phyloP scores from a whole-genome alignment of 2,888 invertebrate species.

The Brachypterus glaber region DNA sequence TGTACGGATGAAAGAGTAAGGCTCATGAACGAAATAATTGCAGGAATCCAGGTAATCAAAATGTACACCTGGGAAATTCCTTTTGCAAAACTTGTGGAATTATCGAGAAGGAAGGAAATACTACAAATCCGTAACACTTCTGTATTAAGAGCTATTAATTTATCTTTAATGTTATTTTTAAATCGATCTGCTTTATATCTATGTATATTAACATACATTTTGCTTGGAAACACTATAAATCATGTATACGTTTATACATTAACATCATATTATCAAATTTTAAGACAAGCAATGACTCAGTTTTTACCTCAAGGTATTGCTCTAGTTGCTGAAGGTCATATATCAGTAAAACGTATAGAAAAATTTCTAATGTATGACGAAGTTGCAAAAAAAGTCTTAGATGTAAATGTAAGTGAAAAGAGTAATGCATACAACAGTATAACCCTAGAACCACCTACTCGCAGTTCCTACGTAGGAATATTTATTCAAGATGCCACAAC shows the following conservation, averaged over 20 bases:
- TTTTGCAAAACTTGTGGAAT: slow-evolving; percentile 65
- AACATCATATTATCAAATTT: slow-evolving; percentile 63
- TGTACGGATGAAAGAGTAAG: slow-evolving; percentile 77
- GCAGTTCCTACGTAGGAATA: slow-evolving; percentile 41
- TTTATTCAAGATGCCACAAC: slow-evolving; percentile 52
- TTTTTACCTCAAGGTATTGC: slow-evolving; percentile 52
- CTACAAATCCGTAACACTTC: slow-evolving; percentile 52
- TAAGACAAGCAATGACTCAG: slow-evolving; percentile 56
- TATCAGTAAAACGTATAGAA: slow-evolving; percentile 41
- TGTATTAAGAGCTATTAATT: slow-evolving; percentile 53
- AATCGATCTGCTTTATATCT: slow-evolving; percentile 76
- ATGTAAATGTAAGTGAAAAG: slow-evolving; percentile 1
- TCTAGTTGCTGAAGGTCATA: slow-evolving; percentile 57
- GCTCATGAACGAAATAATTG: slow-evolving; percentile 82
- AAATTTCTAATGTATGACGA: slow-evolving; percentile 46
- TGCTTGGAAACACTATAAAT: slow-evolving; percentile 48
- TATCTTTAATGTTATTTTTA: slow-evolving; percentile 61
- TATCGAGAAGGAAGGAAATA: slow-evolving; percentile 62
- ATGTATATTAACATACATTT: slow-evolving; percentile 64
- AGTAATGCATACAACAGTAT: not conserved
- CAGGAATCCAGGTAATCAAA: slow-evolving; percentile 85
- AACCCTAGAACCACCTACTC: not conserved
- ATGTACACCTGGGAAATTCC: slow-evolving; percentile 95
- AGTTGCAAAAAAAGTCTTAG: slow-evolving; percentile 2
- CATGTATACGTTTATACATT: slow-evolving; percentile 62